Conservation (phyloP, 2,888 invertebrate species). For the Latrodectus hesperus region DNA sequence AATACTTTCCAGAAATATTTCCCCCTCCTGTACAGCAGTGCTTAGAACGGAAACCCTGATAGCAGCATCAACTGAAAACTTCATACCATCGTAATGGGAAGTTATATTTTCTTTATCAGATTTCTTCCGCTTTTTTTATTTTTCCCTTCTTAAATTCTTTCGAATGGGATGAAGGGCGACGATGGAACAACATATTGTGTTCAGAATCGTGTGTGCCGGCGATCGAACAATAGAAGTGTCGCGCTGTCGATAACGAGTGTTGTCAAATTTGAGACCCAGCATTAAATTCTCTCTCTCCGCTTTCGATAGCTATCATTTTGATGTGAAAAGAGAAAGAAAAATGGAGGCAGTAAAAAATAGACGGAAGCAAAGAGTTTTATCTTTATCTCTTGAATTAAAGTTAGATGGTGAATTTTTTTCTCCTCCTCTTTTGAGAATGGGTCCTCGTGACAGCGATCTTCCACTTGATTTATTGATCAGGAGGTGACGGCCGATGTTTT, state of each 20-base stretch:
- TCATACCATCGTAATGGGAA: neutral
- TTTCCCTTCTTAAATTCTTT: neutral
- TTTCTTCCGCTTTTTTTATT: neutral
- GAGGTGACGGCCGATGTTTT: no score
- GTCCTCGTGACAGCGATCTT: no score
- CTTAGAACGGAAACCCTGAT: neutral
- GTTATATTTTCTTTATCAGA: neutral
- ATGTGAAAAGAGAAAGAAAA: neutral
- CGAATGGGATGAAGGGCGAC: neutral
- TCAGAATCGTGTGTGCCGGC: neutral
- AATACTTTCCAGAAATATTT: neutral
- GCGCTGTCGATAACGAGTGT: neutral
- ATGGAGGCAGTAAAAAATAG: neutral
- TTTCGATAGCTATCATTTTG: slow-evolving; percentile 2
- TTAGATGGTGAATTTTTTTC: neutral
- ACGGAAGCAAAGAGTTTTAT: neutral
- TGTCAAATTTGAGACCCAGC: slow-evolving; percentile 5
- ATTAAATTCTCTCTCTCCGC: neutral
- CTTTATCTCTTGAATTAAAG: neutral
- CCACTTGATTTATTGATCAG: no score
- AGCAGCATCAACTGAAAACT: neutral
- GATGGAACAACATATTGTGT: slow-evolving; percentile 5
- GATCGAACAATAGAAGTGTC: slow-evolving; percentile 2
- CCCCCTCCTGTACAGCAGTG: neutral
- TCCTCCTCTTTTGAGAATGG: neutral